Conservation (phyloP, 2,888 invertebrate species). For the Sympetrum striolatum region DNA sequence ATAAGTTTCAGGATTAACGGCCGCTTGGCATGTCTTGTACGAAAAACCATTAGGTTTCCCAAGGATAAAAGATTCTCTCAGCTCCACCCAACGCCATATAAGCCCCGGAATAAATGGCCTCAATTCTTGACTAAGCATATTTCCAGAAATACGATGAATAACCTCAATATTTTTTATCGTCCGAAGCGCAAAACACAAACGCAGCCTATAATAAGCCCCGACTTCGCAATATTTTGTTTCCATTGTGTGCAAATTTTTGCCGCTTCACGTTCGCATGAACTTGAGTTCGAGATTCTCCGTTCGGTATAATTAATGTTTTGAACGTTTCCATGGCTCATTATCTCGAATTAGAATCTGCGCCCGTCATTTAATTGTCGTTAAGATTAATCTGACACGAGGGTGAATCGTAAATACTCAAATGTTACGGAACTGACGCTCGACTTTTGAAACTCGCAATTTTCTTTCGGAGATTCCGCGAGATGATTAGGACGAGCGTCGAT, state of each 20-base stretch:
- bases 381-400: slow-evolving; percentile 21
- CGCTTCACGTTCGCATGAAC: slow-evolving; percentile 5
- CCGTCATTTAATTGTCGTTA: slow-evolving; percentile 35
- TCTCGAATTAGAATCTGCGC: neutral
- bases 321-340: slow-evolving; percentile 12
- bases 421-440: neutral
- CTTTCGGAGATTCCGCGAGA: neutral
- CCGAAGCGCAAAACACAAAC: neutral
- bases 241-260: slow-evolving; percentile 35
- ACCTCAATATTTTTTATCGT: neutral
- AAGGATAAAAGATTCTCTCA: too few species aligned
- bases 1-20: too few species aligned
- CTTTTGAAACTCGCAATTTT: neutral
- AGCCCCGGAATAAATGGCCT: too few species aligned
- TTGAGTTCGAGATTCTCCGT: neutral
- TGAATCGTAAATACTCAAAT: neutral
- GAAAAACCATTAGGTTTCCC: too few species aligned
- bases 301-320: slow-evolving; percentile 18
- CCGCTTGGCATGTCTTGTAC: too few species aligned
- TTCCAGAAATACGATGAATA: neutral
- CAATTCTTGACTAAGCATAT: neutral
- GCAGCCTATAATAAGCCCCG: neutral
- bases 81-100: too few species aligned
- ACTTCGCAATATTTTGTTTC: neutral
- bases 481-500: neutral